These are phyloP conservation scores for Hyalella azteca DNA, from an alignment of 2,888 invertebrate species.

Conservation along the genomic window DNA sequence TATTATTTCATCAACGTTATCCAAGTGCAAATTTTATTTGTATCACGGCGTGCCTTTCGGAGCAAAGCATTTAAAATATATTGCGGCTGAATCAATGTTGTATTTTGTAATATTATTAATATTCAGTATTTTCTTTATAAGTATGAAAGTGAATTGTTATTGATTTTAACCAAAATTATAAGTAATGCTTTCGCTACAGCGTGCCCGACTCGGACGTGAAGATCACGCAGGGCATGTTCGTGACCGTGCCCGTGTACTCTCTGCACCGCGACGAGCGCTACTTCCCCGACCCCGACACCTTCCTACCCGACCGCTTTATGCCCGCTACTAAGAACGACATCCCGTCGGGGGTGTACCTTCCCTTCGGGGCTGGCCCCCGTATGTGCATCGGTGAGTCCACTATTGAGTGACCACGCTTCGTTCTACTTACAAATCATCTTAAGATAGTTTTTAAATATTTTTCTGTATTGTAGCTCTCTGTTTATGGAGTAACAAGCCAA, in stretches of 20 bases:
- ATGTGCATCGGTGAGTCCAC: slow-evolving; percentile 46
- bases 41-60: no score
- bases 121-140: no score
- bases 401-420: not conserved
- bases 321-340: slow-evolving; percentile 46
- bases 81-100: no score
- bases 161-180: no score
- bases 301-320: slow-evolving; percentile 51
- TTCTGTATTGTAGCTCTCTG: not conserved
- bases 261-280: slow-evolving; percentile 47
- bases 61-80: no score
- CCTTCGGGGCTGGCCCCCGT: slow-evolving; percentile 54
- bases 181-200: no score
- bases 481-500: not conserved
- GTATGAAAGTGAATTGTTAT: no score
- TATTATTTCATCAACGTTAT: no score
- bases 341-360: slow-evolving; percentile 39
- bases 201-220: slow-evolving; percentile 18
- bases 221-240: slow-evolving; percentile 13
- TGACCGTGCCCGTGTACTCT: slow-evolving; percentile 43
- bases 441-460: not conserved
- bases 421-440: not conserved
- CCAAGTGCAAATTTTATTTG: no score
- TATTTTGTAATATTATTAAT: no score
- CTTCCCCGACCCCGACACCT: slow-evolving; percentile 51